A percentile compares a stretch with the other conserved stretches of the same genome.
Conservation (phyloP, 2,888 invertebrate genomes). For the Drosophila borborema region DNA sequence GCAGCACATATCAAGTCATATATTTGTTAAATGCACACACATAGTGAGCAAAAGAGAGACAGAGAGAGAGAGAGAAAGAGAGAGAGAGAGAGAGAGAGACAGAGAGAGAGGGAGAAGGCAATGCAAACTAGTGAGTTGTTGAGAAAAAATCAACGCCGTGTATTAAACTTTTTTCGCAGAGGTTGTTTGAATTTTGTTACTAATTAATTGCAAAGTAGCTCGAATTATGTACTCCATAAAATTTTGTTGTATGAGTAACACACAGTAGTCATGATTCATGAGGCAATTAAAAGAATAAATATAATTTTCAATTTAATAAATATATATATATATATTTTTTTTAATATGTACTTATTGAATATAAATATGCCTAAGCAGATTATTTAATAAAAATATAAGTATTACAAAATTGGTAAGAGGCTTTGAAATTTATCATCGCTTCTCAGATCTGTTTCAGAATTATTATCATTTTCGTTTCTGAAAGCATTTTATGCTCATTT, state of each 20-base stretch:
- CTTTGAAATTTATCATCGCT: neutral
- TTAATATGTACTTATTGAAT: no score
- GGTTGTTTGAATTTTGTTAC: slow-evolving; percentile 76
- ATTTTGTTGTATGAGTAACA: no score
- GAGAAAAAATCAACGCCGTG: slow-evolving; percentile 65
- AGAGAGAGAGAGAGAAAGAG: neutral
- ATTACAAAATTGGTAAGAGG: neutral
- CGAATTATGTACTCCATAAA: slow-evolving; percentile 28
- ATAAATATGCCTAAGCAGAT: neutral
- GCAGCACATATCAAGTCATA: slow-evolving; percentile 34
- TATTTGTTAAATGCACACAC: slow-evolving; percentile 12
- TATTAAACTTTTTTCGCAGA: slow-evolving; percentile 59
- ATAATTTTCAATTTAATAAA: neutral
- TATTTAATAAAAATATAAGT: neutral
- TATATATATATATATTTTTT: neutral
- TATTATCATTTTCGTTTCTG: neutral
- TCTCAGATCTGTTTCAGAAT: neutral
- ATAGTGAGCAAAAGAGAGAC: no score
- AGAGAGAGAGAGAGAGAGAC: neutral
- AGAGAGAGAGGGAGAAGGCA: neutral
- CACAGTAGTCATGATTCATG: neutral
- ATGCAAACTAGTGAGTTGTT: slow-evolving; percentile 57
- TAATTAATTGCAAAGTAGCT: slow-evolving; percentile 75
- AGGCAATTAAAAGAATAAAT: neutral
- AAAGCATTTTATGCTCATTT: neutral